These are phyloP conservation scores for Actias luna DNA, from an alignment of 2,888 invertebrate species.

Conservation along the genomic window DNA sequence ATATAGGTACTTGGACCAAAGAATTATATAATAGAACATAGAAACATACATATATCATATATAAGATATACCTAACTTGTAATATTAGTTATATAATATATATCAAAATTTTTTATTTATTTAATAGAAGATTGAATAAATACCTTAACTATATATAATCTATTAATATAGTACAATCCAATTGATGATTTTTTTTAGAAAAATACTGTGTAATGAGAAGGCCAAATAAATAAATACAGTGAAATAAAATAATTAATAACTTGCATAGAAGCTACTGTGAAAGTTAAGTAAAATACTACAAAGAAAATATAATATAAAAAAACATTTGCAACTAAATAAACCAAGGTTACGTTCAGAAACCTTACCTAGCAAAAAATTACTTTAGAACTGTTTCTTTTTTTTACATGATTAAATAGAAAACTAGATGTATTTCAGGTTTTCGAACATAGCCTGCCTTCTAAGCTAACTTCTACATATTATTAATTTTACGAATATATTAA, in stretches of 20 bases:
- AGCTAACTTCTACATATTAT: conserved; percentile 60
- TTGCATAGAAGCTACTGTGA: conserved; percentile 15
- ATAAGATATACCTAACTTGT: too few species aligned
- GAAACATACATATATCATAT: too few species aligned
- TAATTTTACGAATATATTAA: conserved; percentile 51
- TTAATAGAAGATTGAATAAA: too few species aligned
- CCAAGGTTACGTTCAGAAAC: conserved; percentile 80
- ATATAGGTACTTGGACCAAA: too few species aligned
- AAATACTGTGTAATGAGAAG: background rate
- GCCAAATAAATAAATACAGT: background rate
- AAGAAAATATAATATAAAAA: conserved; percentile 26
- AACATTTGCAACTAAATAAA: conserved; percentile 33
- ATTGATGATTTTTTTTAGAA: too few species aligned
- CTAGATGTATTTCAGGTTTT: conserved; percentile 59
- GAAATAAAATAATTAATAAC: background rate
- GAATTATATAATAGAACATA: too few species aligned
- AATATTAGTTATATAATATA: too few species aligned
- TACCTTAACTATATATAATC: too few species aligned
- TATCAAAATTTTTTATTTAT: too few species aligned
- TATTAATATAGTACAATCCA: too few species aligned
- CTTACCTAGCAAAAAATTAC: conserved; percentile 43
- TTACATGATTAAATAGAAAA: conserved; percentile 7
- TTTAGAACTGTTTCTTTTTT: conserved; percentile 36
- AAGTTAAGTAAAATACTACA: conserved; percentile 22
- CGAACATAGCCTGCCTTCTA: conserved; percentile 76